phyloP scores from a whole-genome alignment of 2,888 invertebrate genomes.

The Tenodera sinensis region DNA sequence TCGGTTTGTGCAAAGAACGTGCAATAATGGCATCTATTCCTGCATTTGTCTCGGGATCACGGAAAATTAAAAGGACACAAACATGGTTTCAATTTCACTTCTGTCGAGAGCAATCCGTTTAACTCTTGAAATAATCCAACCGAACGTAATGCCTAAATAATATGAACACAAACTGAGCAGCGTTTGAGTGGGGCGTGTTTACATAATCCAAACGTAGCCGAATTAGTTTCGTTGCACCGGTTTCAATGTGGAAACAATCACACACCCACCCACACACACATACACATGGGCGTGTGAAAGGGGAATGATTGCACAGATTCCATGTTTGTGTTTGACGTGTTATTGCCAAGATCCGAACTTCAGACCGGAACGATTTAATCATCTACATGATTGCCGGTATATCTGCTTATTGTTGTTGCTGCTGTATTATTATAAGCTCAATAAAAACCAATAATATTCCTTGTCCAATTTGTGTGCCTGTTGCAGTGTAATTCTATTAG shows the following conservation, averaged over 20 bases:
- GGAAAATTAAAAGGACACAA: neutral
- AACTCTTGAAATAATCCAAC: neutral
- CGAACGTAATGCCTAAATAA: neutral
- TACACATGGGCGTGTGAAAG: neutral
- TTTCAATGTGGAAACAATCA: neutral
- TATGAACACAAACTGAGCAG: neutral
- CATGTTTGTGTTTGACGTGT: constrained; percentile 1
- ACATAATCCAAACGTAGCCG: neutral
- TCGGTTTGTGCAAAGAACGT: neutral
- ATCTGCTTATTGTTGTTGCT: neutral
- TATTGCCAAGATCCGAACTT: constrained; percentile 2
- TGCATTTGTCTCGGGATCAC: neutral
- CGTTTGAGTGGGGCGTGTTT: neutral
- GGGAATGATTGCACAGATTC: neutral
- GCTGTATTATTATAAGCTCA: neutral
- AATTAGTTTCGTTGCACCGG: neutral
- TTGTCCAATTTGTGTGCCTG: neutral
- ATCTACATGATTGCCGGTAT: constrained; percentile 5
- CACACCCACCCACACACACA: neutral
- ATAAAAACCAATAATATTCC: constrained; percentile 4
- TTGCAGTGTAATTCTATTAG: neutral
- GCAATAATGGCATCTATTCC: neutral
- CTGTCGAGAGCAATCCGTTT: neutral
- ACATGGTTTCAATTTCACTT: neutral
- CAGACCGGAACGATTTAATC: constrained; percentile 8